Evolutionary conservation across 2,888 invertebrate species (phyloP), one percentile per base, ranked within the genome.

Genomic region (Tiliacea aurago): DNA sequence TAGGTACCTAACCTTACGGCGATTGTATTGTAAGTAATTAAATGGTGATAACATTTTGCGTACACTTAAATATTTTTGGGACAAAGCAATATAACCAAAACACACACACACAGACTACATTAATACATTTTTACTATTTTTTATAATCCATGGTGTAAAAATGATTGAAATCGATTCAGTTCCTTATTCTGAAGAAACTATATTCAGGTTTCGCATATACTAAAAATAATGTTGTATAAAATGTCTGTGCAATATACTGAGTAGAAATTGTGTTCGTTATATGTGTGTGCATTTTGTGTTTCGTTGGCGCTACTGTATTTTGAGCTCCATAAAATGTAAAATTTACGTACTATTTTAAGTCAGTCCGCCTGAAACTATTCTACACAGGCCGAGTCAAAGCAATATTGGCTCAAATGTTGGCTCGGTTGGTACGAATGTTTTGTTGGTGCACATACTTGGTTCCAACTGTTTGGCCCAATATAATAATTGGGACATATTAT

Each of bases 161-260:
- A n/a, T n/a, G n/a, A n/a, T n/a, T n/a, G n/a, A n/a, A n/a, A n/a
- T n/a, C n/a, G n/a, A n/a, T n/a, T n/a, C n/a, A n/a, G n/a, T n/a
- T n/a, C n/a, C n/a, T n/a, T n/a, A n/a, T n/a, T n/a, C n/a, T n/a
- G n/a, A n/a, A n/a, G n/a, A n/a, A n/a, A n/a, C n/a, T n/a, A n/a
- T n/a, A n/a, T n/a, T n/a, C n/a, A n/a, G n/a, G n/a, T n/a, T n/a
- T n/a, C n/a, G n/a, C n/a, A n/a, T n/a, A n/a, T n/a, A n/a, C n/a
- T n/a, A n/a, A n/a, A n/a, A n/a, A n/a, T n/a, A n/a, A n/a, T n/a
- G n/a, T n/a, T n/a, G n/a, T n/a, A n/a, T n/a, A n/a, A n/a, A n/a
- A n/a, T n/a, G n/a, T n/a, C n/a, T 68, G 61, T 81, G 28, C 76
- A 47, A 65, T 65, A 37, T 74, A 28, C 20, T 64, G 59, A 69